Evolutionary conservation across 2,888 invertebrate species (phyloP), one percentile per base, ranked within the genome.

Genomic region (Tupiocoris notatus): DNA sequence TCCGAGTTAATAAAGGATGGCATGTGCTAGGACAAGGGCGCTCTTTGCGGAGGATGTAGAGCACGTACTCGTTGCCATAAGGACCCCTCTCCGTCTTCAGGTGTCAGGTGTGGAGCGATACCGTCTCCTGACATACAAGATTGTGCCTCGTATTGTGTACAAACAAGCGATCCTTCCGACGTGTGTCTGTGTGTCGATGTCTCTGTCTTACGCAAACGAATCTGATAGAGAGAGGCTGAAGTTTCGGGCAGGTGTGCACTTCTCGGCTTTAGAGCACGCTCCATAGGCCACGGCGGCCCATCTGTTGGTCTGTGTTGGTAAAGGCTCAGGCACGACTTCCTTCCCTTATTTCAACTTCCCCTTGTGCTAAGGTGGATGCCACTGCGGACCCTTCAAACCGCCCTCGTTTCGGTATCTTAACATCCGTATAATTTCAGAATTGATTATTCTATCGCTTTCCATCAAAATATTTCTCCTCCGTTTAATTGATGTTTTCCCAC

Each of bases 71-170:
- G 18, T 61, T 17, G 62, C 62, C 73, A 73, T 62, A 73, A 62
- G 73, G 73, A 54, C 61, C 17, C 22, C 23, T 25, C 73, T 23
- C 20, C 56, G 25, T 39, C 61, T n/a, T n/a, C n/a, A n/a, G 73
- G 73, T 73, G 73, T 73, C 73, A 73, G 73, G 73, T 73, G 73
- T 73, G 73, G 73, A 73, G 73, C 73, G 73, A 73, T 73, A 73
- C 63, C 73, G 58, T 12, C 17, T 12, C n/a, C n/a, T n/a, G n/a
- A n/a, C 39, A 39, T 3, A 39, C 3, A 12, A 39, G 39, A 39
- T 39, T 39, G 39, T 3, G 39, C 39, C 39, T 39, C 39, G 39
- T 39, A 39, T 39, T 39, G 39, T 39, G 39, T 39, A 39, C 39
- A 39, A 39, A 39, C 39, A 39, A 39, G 39, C 6, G 39, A 12